Evolutionary conservation across 2,888 invertebrate genomes (phyloP).

Genomic region (Periphyllus acericola): DNA sequence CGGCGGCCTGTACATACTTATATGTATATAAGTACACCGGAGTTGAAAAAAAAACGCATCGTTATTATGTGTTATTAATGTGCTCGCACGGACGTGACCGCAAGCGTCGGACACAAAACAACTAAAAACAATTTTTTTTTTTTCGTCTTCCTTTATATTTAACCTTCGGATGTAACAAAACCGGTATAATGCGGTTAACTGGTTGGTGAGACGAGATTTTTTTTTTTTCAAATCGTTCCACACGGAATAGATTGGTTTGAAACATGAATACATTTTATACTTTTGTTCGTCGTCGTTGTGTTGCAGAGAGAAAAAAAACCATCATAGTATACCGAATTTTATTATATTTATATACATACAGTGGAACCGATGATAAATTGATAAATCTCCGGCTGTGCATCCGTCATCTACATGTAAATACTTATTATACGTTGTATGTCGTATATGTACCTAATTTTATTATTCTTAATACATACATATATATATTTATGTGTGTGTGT

Average conservation of each 20-base stretch:
- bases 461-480: no score
- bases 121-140: constrained; percentile 42
- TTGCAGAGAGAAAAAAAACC: neutral
- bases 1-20: neutral
- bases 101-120: constrained; percentile 24
- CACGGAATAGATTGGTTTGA: constrained; percentile 42
- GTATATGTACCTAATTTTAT: neutral
- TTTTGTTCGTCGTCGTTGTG: constrained; percentile 11
- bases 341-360: neutral
- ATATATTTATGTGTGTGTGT: no score
- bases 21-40: neutral
- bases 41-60: neutral
- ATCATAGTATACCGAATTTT: neutral
- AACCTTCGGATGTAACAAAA: constrained; percentile 48
- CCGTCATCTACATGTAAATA: neutral
- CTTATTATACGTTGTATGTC: neutral
- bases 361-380: neutral
- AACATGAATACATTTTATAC: constrained; percentile 54
- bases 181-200: constrained; percentile 61
- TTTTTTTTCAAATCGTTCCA: constrained; percentile 46
- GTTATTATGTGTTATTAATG: constrained; percentile 33
- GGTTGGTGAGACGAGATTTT: constrained; percentile 60
- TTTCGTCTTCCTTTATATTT: constrained; percentile 1
- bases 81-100: constrained; percentile 29
- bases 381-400: neutral